Evolutionary conservation across 2,888 invertebrate species (phyloP).

Genomic region (Cephus sareptanus): DNA sequence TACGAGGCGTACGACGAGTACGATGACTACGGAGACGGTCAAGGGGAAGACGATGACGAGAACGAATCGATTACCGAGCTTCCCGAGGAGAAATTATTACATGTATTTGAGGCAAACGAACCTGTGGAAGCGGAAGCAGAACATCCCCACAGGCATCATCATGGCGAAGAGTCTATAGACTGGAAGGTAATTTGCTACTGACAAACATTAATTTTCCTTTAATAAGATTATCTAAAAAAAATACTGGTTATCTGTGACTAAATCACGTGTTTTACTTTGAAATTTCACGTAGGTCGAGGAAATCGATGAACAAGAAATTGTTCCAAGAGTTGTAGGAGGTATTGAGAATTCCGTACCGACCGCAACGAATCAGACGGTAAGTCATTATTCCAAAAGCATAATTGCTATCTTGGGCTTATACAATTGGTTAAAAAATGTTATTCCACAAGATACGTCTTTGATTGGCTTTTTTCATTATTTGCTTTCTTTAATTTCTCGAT

Average conservation of each 20-base stretch:
- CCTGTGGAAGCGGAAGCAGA: constrained; percentile 34
- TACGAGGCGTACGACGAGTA: constrained; percentile 54
- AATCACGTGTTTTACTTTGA: background rate
- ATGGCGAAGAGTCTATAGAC: constrained; percentile 58
- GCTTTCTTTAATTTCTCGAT: background rate
- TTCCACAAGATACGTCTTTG: background rate
- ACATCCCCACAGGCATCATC: constrained; percentile 66
- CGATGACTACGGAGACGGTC: constrained; percentile 51
- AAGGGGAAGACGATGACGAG: constrained; percentile 60
- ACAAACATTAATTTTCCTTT: background rate
- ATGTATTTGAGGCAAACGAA: constrained; percentile 38
- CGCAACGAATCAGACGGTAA: constrained; percentile 11
- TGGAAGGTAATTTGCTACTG: constrained; percentile 22
- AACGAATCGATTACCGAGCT: constrained; percentile 57
- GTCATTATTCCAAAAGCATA: constrained; percentile 11
- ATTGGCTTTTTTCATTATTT: constrained; percentile 4
- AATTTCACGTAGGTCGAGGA: constrained; percentile 38
- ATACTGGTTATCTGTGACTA: background rate
- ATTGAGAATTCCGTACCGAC: constrained; percentile 23
- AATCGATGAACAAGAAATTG: constrained; percentile 43
- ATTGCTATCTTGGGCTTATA: background rate
- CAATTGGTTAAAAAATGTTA: constrained; percentile 8
- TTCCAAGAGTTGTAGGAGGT: constrained; percentile 33
- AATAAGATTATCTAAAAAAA: background rate
- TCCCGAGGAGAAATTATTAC: constrained; percentile 37